These are phyloP conservation scores for Zaprionus ghesquierei DNA, from an alignment of 1,140 invertebrate genomes.

Conservation along the genomic window DNA sequence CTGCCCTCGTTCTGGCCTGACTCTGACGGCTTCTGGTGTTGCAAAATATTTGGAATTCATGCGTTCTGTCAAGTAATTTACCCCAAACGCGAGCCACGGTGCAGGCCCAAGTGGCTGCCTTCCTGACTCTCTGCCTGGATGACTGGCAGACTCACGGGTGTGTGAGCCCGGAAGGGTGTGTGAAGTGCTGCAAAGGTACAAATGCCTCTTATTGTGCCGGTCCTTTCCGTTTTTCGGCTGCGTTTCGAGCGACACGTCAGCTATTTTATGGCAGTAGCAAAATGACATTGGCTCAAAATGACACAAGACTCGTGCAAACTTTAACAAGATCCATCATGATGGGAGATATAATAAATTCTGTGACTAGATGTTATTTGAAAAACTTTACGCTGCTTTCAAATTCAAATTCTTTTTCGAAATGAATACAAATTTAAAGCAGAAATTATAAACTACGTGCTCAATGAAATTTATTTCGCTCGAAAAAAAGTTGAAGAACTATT, in stretches of 20 bases:
- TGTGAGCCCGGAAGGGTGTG: constrained; percentile 20
- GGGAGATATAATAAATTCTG: background rate
- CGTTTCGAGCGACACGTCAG: background rate
- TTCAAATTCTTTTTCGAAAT: background rate
- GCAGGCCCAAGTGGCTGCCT: constrained; percentile 28
- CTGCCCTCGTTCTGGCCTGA: constrained; percentile 29
- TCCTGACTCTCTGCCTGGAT: constrained; percentile 3
- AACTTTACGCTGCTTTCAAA: background rate
- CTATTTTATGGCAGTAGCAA: background rate
- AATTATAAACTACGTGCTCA: background rate
- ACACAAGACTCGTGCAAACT: background rate
- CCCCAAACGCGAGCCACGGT: constrained; percentile 41
- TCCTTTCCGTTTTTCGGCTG: constrained; percentile 7
- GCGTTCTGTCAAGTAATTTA: constrained; percentile 64
- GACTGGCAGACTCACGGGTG: background rate
- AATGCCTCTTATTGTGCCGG: constrained; percentile 9
- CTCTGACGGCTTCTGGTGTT: constrained; percentile 47
- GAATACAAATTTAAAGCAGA: background rate
- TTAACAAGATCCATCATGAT: background rate
- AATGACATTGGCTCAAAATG: background rate
- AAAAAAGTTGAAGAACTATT: background rate
- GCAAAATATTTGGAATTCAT: constrained; percentile 57
- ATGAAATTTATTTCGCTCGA: background rate
- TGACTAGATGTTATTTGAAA: background rate
- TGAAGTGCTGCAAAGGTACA: constrained; percentile 39